These are phyloP conservation scores for Leptonema lineaticorne DNA, from an alignment of 1,140 invertebrate species.

Conservation along the genomic window DNA sequence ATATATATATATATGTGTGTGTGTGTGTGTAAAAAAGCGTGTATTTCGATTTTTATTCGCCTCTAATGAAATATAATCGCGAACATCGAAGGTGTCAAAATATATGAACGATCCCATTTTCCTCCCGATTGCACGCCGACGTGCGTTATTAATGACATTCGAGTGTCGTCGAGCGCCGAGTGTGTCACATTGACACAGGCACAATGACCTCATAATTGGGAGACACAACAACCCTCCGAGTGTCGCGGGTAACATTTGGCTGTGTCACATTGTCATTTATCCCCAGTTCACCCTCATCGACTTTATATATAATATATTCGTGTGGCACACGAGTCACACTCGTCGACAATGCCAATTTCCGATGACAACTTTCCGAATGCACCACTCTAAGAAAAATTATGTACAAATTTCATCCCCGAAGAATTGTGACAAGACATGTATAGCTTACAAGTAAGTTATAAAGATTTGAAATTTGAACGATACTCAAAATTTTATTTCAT, in stretches of 20 bases:
- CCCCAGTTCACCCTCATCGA: neutral
- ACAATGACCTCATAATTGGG: constrained; percentile 11
- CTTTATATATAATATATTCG: neutral
- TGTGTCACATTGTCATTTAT: neutral
- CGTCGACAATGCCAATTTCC: neutral
- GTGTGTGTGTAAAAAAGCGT: too few species aligned
- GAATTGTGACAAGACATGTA: too few species aligned
- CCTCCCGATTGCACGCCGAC: neutral
- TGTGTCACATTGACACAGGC: constrained; percentile 2
- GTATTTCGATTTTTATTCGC: too few species aligned
- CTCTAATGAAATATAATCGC: too few species aligned
- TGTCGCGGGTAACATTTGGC: constrained; percentile 4
- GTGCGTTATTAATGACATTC: constrained; percentile 4
- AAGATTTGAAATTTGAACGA: too few species aligned
- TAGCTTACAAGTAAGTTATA: too few species aligned
- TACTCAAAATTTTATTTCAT: too few species aligned
- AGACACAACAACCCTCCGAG: neutral
- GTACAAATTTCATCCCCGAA: too few species aligned
- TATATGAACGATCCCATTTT: constrained; percentile 6
- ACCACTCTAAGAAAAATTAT: too few species aligned
- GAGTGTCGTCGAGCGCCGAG: constrained; percentile 1
- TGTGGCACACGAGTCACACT: neutral
- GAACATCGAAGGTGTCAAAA: neutral
- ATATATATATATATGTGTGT: too few species aligned
- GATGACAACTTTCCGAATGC: neutral